phyloP scores from a whole-genome alignment of 2,113 vertebrate species.

The Alaudala cheleensis region DNA sequence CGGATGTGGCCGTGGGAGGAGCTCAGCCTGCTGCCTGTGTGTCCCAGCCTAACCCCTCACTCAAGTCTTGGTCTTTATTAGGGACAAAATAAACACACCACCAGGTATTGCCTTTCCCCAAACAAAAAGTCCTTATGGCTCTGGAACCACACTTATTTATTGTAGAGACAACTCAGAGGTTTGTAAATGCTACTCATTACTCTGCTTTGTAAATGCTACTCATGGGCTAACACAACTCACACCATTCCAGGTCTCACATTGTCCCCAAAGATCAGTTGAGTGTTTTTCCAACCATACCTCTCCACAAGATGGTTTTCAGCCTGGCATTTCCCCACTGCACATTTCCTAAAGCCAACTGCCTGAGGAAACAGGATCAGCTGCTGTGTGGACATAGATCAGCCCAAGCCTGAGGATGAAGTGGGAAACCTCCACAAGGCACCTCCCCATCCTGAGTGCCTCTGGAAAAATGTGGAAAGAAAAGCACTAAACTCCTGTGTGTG shows the following conservation, averaged over 20 bases:
- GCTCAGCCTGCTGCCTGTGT: background rate
- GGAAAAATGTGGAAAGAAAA: background rate
- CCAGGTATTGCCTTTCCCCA: background rate
- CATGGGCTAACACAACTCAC: accelerated
- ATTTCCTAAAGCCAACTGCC: background rate
- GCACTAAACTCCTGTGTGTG: background rate
- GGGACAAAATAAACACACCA: background rate
- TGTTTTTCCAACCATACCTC: background rate
- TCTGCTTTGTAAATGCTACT: background rate
- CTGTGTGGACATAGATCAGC: accelerated
- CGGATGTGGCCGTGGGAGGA: background rate
- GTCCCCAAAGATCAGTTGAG: background rate
- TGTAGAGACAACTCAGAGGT: background rate
- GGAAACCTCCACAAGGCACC: background rate
- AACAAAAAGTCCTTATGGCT: background rate
- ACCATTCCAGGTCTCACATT: background rate
- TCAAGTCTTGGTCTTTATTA: background rate
- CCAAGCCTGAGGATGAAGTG: background rate
- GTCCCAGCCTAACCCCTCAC: background rate
- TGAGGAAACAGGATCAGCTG: background rate
- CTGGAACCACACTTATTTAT: background rate
- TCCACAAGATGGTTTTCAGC: background rate
- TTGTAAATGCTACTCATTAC: background rate
- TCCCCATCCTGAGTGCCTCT: background rate
- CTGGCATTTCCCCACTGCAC: background rate